These are phyloP conservation scores for Zoanthus sansibaricus DNA, from an alignment of 92 coral and sea anemone genomes.

Conservation along the genomic window DNA sequence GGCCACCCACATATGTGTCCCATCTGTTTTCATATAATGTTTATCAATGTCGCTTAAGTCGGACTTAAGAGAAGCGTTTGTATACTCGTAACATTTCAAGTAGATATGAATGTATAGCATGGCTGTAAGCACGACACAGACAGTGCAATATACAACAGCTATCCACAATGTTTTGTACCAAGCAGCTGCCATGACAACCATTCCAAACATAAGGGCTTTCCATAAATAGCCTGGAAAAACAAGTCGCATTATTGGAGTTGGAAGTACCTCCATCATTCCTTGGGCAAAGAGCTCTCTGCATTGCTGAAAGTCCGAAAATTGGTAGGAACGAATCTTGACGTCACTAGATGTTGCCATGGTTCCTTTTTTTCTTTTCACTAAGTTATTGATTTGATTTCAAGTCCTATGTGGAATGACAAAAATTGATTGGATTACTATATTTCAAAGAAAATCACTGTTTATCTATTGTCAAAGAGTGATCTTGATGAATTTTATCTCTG, in stretches of 20 bases:
- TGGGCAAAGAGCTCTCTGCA: slow-evolving; percentile 79
- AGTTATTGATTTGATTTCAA: neutral
- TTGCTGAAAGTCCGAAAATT: slow-evolving; percentile 52
- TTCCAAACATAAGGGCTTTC: slow-evolving; percentile 53
- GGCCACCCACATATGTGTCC: slow-evolving; percentile 80
- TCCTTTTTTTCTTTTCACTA: neutral
- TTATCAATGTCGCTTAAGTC: slow-evolving; percentile 75
- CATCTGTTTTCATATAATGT: slow-evolving; percentile 61
- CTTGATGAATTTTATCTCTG: no score
- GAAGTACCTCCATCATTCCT: slow-evolving; percentile 70
- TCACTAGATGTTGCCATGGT: neutral
- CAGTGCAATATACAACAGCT: slow-evolving; percentile 60
- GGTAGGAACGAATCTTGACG: slow-evolving; percentile 68
- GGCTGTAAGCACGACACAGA: slow-evolving; percentile 68
- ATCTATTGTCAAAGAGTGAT: no score
- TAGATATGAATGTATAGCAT: slow-evolving; percentile 73
- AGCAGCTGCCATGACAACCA: slow-evolving; percentile 63
- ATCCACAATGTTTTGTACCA: slow-evolving; percentile 72
- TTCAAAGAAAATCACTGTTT: no score
- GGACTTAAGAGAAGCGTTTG: slow-evolving; percentile 65
- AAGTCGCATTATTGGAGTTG: slow-evolving; percentile 54
- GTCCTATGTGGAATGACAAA: neutral
- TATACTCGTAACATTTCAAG: slow-evolving; percentile 61
- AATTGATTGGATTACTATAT: no score
- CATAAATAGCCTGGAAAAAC: slow-evolving; percentile 73